Conservation (phyloP, 2,113 vertebrate species). For the Chlorocebus sabaeus region DNA sequence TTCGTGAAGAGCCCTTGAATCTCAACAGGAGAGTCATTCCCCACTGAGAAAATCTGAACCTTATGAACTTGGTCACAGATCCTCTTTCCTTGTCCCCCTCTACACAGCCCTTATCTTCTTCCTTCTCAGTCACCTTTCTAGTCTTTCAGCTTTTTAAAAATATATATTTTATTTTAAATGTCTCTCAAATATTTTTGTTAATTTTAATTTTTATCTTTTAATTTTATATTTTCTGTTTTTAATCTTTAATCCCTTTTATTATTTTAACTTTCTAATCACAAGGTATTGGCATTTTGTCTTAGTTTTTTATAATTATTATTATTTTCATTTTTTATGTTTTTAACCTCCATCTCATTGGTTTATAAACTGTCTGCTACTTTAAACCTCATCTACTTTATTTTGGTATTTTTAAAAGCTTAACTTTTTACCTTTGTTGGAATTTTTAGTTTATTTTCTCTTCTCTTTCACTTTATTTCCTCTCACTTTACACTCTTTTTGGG, state of each 20-base stretch:
- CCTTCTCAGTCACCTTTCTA: neutral
- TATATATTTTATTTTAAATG: no score
- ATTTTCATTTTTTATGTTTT: neutral
- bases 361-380: neutral
- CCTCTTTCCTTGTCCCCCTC: neutral
- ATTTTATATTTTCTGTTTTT: neutral
- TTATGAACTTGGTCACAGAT: neutral
- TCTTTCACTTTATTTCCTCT: neutral
- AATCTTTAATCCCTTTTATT: neutral
- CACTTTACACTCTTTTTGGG: neutral
- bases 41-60: neutral
- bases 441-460: neutral
- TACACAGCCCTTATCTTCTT: neutral
- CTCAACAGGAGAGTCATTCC: neutral
- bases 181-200: neutral
- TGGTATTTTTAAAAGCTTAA: neutral
- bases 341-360: neutral
- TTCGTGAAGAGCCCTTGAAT: neutral
- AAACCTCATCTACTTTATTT: neutral
- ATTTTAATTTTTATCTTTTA: slow-evolving; percentile 24
- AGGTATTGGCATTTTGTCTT: neutral
- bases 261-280: slow-evolving; percentile 25
- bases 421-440: neutral
- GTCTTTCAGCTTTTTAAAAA: neutral
- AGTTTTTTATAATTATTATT: neutral